Evolutionary conservation across 2,797 vertebrate genomes (phyloP).

Genomic region (Ciconia nigra): DNA sequence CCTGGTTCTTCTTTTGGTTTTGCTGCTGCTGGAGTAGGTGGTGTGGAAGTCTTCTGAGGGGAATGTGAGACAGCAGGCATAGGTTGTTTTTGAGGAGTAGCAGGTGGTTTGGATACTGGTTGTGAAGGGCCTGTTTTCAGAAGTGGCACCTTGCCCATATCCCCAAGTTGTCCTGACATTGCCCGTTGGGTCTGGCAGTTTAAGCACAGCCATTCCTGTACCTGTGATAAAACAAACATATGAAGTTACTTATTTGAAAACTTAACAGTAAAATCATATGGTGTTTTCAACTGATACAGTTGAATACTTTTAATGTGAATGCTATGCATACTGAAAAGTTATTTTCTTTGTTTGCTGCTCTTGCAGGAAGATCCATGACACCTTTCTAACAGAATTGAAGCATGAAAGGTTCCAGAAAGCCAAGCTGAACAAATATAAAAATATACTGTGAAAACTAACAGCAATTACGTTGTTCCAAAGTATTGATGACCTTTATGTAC

Average conservation of each 20-base stretch:
- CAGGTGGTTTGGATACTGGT: conserved; percentile 46
- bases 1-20: conserved; percentile 61
- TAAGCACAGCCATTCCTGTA: conserved; percentile 95
- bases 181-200: conserved; percentile 96
- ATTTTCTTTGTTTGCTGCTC: not conserved
- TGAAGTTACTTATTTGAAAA: conserved; percentile 6
- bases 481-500: not conserved
- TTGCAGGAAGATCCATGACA: not conserved
- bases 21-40: not conserved
- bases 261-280: not conserved
- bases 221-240: conserved; percentile 76
- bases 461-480: not conserved
- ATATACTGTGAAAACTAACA: not conserved
- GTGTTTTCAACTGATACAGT: not conserved
- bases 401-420: not conserved
- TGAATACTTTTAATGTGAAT: not conserved
- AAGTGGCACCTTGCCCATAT: conserved; percentile 76
- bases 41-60: conserved; percentile 63
- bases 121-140: conserved; percentile 49
- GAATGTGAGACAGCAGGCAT: conserved; percentile 42
- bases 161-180: conserved; percentile 86
- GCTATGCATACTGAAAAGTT: not conserved
- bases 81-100: conserved; percentile 44
- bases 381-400: not conserved
- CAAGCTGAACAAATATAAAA: not conserved